These are phyloP conservation scores for Oxycera nigricornis DNA, from an alignment of 2,888 invertebrate genomes.

Conservation along the genomic window DNA sequence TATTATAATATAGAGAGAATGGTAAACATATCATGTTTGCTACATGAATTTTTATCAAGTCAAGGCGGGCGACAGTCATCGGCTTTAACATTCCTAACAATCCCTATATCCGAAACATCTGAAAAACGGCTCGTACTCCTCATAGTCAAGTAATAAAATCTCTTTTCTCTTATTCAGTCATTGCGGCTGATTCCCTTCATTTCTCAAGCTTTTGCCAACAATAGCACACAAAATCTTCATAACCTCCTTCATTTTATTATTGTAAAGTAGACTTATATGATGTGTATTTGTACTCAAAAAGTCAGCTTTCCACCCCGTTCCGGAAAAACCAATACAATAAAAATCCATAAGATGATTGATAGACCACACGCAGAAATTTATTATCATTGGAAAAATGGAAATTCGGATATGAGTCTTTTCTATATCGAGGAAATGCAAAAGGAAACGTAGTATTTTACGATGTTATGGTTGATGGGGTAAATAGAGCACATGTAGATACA, in stretches of 20 bases:
- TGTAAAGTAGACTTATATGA: conserved; percentile 13
- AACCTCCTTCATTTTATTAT: not conserved
- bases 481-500: conserved; percentile 29
- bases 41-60: conserved; percentile 33
- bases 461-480: conserved; percentile 25
- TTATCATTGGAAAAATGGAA: conserved; percentile 39
- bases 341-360: conserved; percentile 39
- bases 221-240: not conserved
- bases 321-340: conserved; percentile 37
- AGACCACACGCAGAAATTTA: conserved; percentile 38
- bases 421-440: not conserved
- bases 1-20: not conserved
- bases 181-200: not conserved
- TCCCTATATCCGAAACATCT: not conserved
- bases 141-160: conserved; percentile 14
- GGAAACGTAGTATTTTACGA: conserved; percentile 12
- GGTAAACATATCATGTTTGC: not conserved
- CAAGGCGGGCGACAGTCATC: conserved; percentile 15
- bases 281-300: conserved; percentile 20
- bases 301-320: conserved; percentile 23
- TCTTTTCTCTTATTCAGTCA: conserved; percentile 1
- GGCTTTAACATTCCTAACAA: not conserved
- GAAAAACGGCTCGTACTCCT: not conserved
- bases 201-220: not conserved
- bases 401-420: conserved; percentile 17